phyloP scores from a whole-genome alignment of 53 echinoderm and acorn worm species.

The Paelopatides confundens region DNA sequence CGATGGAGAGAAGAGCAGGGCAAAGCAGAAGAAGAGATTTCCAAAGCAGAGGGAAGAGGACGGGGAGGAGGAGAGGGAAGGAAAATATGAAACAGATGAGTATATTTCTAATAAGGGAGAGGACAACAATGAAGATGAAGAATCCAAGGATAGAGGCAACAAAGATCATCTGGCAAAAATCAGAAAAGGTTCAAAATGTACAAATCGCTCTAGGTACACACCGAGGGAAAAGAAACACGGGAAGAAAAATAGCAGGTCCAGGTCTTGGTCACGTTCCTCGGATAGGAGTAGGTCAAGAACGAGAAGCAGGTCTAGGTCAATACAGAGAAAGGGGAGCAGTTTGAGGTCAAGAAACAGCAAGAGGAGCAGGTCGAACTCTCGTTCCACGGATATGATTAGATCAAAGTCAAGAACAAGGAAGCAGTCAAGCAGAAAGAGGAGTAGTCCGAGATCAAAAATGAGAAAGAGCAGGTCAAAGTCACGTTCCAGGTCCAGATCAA shows the following conservation, averaged over 20 bases:
- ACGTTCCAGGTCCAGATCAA: too few relatives aligned
- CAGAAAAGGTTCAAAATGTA: conserved; percentile 28
- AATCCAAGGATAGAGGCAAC: neutral
- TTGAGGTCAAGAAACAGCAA: conserved; percentile 53
- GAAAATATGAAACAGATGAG: neutral
- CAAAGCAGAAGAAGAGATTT: neutral
- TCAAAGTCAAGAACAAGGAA: too few relatives aligned
- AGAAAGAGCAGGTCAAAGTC: too few relatives aligned
- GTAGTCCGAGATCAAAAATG: too few relatives aligned
- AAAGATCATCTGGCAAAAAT: neutral
- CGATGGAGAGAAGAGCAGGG: neutral
- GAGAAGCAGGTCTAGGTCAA: conserved; percentile 37
- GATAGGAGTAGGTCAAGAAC: conserved; percentile 49
- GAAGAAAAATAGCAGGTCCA: conserved; percentile 58
- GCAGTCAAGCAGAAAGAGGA: too few relatives aligned
- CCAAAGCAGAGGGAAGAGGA: neutral
- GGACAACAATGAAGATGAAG: neutral
- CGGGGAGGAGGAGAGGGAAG: neutral
- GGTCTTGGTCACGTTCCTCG: conserved; percentile 56
- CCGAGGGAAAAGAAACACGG: conserved; percentile 40
- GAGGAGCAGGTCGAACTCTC: conserved; percentile 70
- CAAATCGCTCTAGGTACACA: conserved; percentile 53
- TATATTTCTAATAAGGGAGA: neutral
- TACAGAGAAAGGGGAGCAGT: conserved; percentile 53
- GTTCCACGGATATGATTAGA: too few relatives aligned